These are phyloP conservation scores for Andrena marginata DNA, from an alignment of 2,888 invertebrate species.

Conservation along the genomic window DNA sequence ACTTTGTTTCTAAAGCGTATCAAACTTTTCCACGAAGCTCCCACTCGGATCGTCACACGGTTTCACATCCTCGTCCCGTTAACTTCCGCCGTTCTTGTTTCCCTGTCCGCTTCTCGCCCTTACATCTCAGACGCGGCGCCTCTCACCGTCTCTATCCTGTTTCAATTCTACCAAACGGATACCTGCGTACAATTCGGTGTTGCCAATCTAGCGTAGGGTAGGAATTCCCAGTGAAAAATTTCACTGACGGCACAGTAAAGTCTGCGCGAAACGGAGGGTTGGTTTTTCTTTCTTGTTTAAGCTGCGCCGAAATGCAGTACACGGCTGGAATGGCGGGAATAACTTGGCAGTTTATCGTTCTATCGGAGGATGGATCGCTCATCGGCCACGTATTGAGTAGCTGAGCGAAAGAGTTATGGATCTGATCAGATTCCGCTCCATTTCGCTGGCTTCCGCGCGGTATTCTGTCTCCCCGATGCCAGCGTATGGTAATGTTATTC, in stretches of 20 bases:
- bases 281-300: too few relatives aligned
- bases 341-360: constrained; percentile 23
- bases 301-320: too few relatives aligned
- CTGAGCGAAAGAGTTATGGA: constrained; percentile 54
- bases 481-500: constrained; percentile 47
- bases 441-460: constrained; percentile 24
- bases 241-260: too few relatives aligned
- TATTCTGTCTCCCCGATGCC: constrained; percentile 19
- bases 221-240: too few relatives aligned
- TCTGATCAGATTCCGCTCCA: constrained; percentile 53
- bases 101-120: constrained; percentile 2
- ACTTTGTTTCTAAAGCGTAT: constrained; percentile 48
- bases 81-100: constrained; percentile 36
- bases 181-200: too few relatives aligned
- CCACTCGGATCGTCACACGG: constrained; percentile 13
- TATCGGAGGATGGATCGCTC: constrained; percentile 33
- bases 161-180: too few relatives aligned
- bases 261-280: too few relatives aligned
- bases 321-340: constrained; percentile 5
- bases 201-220: too few relatives aligned
- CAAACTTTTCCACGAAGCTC: constrained; percentile 43
- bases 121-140: too few relatives aligned
- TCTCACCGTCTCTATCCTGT: too few relatives aligned
- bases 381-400: constrained; percentile 36
- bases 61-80: constrained; percentile 43